Percentiles rank a stretch among this genome's conserved stretches.
Conservation (phyloP, 2,113 vertebrate species). For the Corythornis cristatus region DNA sequence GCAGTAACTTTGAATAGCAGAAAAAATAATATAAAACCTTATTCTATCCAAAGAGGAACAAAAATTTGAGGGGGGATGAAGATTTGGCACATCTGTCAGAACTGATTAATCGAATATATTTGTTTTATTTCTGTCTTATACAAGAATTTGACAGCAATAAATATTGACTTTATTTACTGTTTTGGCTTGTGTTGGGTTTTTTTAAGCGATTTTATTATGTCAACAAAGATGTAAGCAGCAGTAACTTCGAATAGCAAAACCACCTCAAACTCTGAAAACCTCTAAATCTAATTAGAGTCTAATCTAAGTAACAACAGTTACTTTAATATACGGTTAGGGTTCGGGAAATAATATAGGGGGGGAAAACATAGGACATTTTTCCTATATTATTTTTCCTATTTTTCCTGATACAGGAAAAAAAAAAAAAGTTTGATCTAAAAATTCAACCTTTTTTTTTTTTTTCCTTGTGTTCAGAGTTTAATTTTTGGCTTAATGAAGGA, state of each 20-base stretch:
- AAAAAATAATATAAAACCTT: neutral
- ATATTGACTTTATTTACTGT: neutral
- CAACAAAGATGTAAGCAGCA: neutral
- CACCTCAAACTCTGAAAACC: neutral
- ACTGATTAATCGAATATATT: neutral
- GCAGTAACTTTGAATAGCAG: neutral
- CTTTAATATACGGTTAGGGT: neutral
- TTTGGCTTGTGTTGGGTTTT: neutral
- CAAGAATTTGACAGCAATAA: neutral
- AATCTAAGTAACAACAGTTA: neutral
- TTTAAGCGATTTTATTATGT: neutral
- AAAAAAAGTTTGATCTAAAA: neutral
- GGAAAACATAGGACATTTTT: too few species aligned
- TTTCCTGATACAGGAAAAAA: neutral
- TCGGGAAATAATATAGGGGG: too few species aligned
- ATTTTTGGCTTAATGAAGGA: neutral
- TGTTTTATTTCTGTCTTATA: neutral
- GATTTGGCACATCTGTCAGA: neutral
- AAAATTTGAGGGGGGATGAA: accelerated
- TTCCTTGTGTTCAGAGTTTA: neutral
- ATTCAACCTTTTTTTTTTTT: neutral
- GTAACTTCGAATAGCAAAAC: neutral
- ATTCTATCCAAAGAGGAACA: neutral
- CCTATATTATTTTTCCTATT: too few species aligned
- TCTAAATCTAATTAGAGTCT: neutral